Base-by-base conservation (phyloP, 2,797 vertebrate species). In the Ambastaia sidthimunki region DNA sequence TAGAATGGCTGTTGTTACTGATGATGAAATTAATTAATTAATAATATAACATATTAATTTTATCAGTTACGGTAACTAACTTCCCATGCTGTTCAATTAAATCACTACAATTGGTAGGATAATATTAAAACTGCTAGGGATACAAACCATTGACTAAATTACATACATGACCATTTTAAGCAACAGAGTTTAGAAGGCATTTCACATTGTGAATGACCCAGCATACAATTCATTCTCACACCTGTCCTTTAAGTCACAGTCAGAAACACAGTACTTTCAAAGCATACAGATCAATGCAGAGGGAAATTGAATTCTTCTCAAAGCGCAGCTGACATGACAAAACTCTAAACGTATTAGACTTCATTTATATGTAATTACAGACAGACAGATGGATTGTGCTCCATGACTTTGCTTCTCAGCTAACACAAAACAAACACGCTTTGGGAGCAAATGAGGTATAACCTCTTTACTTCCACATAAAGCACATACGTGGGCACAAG, bases 281-380 rank as follows among this genome's bases (percentile, higher is more conserved):
- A 55, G 48, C 31, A 31, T 55, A 54, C 34, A 55, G 60, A 73
- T 80, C 70, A 67, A 47, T 72, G 69, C 59, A 65, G 48, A 47
- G 60, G 77, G 47, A 72, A 73, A 57, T 44, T 15, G 12, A 66
- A 73, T 18, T 79, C 19, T 47, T 47, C 19, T 71, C 11, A 44
- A 79, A 44, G 59, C 2, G 0, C 69, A 21, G 34, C 69, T 47
- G 69, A 72, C 60, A 57, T 31, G 23, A 66, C 60, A 21, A 44
- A 55, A 47, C 12, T 19, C 12, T 44, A 16, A 72, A 79, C 52
- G 19, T 71, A 71, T 71, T 72, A 54, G 47, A 52, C 68, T 19
- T 47, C 25, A 54, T 60, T 57, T 57, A 57, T 41, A 80, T 80
- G 48, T 73, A 55, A 73, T 80, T 55, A 70, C 11, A 19, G 12